Evolutionary conservation across 2,888 invertebrate species (phyloP).

Genomic region (Pelosia muscerda): DNA sequence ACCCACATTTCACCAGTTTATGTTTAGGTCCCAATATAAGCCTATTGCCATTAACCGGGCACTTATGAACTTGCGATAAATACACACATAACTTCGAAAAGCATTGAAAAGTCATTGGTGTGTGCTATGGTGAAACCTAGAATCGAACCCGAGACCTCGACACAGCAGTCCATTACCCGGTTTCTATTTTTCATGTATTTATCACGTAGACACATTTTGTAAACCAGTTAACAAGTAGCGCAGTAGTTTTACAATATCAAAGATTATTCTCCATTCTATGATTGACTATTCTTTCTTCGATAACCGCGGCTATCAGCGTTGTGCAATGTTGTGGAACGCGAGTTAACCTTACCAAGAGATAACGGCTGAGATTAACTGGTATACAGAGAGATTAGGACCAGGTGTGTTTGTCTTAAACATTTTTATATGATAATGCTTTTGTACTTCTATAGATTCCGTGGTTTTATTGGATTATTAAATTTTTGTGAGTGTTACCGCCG

Average conservation of each 20-base stretch:
- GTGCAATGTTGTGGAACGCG: conserved; percentile 61
- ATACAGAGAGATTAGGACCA: conserved; percentile 53
- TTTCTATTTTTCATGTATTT: no score
- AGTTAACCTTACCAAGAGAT: conserved; percentile 64
- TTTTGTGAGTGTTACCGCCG: not conserved
- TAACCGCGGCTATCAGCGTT: conserved; percentile 47
- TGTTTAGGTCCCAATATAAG: no score
- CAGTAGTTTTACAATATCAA: not conserved
- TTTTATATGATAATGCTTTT: conserved; percentile 21
- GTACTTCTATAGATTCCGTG: conserved; percentile 14
- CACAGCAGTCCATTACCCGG: no score
- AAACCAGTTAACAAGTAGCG: not conserved
- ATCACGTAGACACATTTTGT: no score
- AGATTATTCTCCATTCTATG: not conserved
- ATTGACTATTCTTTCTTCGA: conserved; percentile 28
- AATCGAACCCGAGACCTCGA: no score
- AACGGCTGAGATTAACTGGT: conserved; percentile 57
- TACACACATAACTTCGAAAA: no score
- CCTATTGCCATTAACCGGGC: no score
- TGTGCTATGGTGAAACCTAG: no score
- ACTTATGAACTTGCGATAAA: no score
- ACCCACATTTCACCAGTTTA: no score
- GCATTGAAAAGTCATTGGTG: no score
- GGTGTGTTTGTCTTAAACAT: conserved; percentile 33
- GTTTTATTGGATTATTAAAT: not conserved